Base-by-base conservation (phyloP, 2,113 vertebrate species). In the Entelurus aequoreus region DNA sequence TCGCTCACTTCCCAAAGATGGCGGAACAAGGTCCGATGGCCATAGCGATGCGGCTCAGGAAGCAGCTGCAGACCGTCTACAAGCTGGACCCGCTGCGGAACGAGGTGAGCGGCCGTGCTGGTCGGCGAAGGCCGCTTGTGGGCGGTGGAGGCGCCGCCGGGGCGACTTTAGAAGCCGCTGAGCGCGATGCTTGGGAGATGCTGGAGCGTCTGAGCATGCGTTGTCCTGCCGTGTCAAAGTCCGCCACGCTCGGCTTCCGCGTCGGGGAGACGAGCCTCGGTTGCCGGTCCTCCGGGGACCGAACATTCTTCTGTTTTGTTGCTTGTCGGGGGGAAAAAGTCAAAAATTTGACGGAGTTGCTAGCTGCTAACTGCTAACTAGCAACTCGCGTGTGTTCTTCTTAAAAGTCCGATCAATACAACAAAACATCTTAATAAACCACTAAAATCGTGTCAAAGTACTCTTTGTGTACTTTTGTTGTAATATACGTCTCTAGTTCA, bases 21-120 rank as follows among this genome's bases (percentile, higher is more conserved):
- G 95, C 95, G 93, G 92, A 94, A 78, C 94, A 95, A 92, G 95
- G 93, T 90, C 93, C 94, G 89, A 95, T 97, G 93, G 94, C 95
- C 77, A 97, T 97, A 93, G 95, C 95, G 88, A 98, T 98, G 95
- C 93, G 96, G 90, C 94, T 98, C 83, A 91, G 96, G 87, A 98
- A 98, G 82, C 96, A 98, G 88, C 94, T 98, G 38, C 96, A 98
- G 91, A 94, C 95, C 77, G 95, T 97, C 74, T 98, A 98, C 90
- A 95, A 96, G 85, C 94, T 97, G 85, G 95, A 98, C 88, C 96
- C 96, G 59, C 89, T 98, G 60, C 82, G 96, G 60, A 98, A 95
- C 80, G 96, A 98, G 94, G 96, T 95, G 83, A 88, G 92, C 68
- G 50, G 6, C n/a, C 7, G n/a, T 8, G 62, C 66, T 0, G n/a